These are phyloP conservation scores for Microcebus jonahi DNA, from an alignment of 2,113 vertebrate genomes.

Conservation along the genomic window DNA sequence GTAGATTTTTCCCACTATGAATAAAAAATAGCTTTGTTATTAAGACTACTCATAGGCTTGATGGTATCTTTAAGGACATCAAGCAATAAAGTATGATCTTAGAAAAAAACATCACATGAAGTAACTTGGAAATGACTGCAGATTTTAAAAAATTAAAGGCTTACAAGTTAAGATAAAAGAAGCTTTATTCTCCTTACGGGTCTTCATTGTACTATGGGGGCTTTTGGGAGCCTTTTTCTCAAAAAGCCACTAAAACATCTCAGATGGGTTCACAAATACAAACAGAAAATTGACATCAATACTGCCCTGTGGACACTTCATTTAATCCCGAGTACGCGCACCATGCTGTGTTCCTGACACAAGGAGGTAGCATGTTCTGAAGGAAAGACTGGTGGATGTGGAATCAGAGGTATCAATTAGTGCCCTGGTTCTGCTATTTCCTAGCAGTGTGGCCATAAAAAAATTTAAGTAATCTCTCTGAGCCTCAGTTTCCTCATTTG, in stretches of 20 bases:
- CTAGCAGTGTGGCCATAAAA: not conserved
- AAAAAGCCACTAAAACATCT: slow-evolving; percentile 11
- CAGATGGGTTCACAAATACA: not conserved
- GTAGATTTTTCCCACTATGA: not conserved
- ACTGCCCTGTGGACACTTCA: not conserved
- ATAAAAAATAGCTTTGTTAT: not conserved
- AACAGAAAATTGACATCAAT: not conserved
- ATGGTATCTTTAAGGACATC: slow-evolving; percentile 15
- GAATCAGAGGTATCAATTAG: not conserved
- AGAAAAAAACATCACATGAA: not conserved
- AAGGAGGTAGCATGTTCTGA: not conserved
- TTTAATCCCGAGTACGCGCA: not conserved
- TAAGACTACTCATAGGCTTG: not conserved
- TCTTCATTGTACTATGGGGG: not conserved
- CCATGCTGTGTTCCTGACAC: not conserved
- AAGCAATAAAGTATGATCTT: slow-evolving; percentile 15
- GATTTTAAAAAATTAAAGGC: not conserved
- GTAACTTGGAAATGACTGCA: not conserved
- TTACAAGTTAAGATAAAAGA: not conserved
- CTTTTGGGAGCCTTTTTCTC: not conserved
- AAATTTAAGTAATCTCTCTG: slow-evolving; percentile 15
- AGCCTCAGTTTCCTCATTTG: slow-evolving; percentile 34
- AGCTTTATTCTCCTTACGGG: not conserved
- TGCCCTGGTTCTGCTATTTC: not conserved
- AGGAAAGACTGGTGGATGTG: not conserved